Percentiles rank a stretch among this genome's conserved stretches.
These are phyloP conservation scores for Gorsachius goisagi DNA, from an alignment of 2,113 vertebrate species.

Conservation along the genomic window DNA sequence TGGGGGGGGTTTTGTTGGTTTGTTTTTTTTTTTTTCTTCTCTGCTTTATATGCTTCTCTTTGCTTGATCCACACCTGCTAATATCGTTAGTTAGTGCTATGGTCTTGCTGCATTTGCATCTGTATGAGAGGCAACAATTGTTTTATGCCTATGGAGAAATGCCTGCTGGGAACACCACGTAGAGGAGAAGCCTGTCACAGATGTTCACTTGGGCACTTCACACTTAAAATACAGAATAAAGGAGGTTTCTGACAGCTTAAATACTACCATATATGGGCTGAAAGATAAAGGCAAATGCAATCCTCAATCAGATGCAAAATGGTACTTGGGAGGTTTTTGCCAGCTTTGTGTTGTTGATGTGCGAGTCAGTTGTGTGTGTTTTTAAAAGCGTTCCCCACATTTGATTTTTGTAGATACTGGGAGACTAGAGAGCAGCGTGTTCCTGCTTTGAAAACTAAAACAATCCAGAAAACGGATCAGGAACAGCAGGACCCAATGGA, in stretches of 20 bases:
- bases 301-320: not conserved
- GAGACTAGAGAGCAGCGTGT: conserved; percentile 89
- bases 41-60: not conserved
- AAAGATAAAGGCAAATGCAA: not conserved
- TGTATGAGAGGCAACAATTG: not conserved
- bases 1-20: too few species aligned
- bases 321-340: not conserved
- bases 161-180: not conserved
- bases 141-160: not conserved
- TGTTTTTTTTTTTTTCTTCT: not conserved
- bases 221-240: not conserved
- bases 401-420: conserved; percentile 84
- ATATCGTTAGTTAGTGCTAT: not conserved
- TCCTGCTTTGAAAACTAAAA: conserved; percentile 82
- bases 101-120: not conserved
- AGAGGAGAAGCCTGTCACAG: not conserved
- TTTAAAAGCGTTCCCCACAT: not conserved
- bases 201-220: not conserved
- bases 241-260: not conserved
- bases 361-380: rapidly evolving
- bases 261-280: not conserved
- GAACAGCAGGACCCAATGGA: conserved; percentile 97
- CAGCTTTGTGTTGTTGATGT: not conserved
- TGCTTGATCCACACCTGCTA: not conserved
- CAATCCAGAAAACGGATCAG: conserved; percentile 84